phyloP scores from a whole-genome alignment of 2,888 invertebrate genomes.

The Elegia similella region DNA sequence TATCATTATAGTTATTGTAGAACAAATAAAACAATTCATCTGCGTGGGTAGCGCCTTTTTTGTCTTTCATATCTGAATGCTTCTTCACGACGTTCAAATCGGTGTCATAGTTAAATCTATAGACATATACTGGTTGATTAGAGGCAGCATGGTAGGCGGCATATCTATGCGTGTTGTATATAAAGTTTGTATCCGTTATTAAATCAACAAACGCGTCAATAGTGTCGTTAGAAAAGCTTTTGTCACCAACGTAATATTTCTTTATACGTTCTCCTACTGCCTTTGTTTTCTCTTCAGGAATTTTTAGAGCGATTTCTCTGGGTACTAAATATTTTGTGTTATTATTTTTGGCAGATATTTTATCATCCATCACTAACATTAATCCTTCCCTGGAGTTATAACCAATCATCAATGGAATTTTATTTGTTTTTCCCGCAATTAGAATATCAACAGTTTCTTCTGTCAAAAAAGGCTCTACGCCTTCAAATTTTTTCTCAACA shows the following conservation, averaged over 20 bases:
- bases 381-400: conserved; percentile 53
- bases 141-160: conserved; percentile 28
- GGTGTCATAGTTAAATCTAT: conserved; percentile 47
- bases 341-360: conserved; percentile 32
- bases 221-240: conserved; percentile 27
- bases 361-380: conserved; percentile 28
- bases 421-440: conserved; percentile 49
- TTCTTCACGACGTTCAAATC: conserved; percentile 38
- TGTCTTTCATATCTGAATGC: conserved; percentile 23
- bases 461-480: conserved; percentile 59
- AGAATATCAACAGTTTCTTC: conserved; percentile 51
- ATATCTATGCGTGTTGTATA: conserved; percentile 36
- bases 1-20: conserved; percentile 31
- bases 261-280: conserved; percentile 42
- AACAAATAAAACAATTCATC: conserved; percentile 60
- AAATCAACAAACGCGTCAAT: conserved; percentile 41
- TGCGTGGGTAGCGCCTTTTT: conserved; percentile 49
- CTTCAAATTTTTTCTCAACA: conserved; percentile 40
- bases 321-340: conserved; percentile 37
- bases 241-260: conserved; percentile 43
- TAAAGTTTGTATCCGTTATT: conserved; percentile 32
- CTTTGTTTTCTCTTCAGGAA: conserved; percentile 27
- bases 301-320: conserved; percentile 31
- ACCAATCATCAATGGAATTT: conserved; percentile 64
- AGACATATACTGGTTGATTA: conserved; percentile 34